Evolutionary conservation across 2,888 invertebrate species (phyloP), one percentile per base, ranked within the genome.

Genomic region (Agriopis aurantiaria): DNA sequence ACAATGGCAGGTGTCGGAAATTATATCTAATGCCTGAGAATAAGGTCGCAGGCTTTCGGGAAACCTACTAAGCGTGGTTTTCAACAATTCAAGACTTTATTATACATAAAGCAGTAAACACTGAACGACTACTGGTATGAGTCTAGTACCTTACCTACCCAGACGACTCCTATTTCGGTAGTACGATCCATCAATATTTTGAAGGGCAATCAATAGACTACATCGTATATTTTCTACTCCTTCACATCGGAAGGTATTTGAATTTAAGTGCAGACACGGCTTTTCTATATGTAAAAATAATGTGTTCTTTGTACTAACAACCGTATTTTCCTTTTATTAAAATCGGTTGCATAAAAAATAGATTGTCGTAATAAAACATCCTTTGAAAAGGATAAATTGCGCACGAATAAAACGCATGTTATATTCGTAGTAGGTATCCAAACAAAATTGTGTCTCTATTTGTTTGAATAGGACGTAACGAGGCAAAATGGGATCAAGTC

Each of bases 251-350:
- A 57, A 57, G 6, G 57, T 14, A 46, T 6, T 5, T 0, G 45
- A 23, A 45, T n/a, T 33, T n/a, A n/a, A 40, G 40, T 40, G 40
- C n/a, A 40, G 40, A 3, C 55, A n/a, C 33, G 33, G 33, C 3
- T 46, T 55, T 45, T 46, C 9, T 8, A 53, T 62, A 23, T 10
- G n/a, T 53, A 58, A 46, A 11, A 12, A 33, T 8, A 63, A 63
- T 33, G n/a, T 33, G 46, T 49, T 57, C 49, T 65, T 51, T 57
- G n/a, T 45, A 55, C n/a, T 63, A 40, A 46, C 45, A 64, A 49
- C 53, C 8, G 33, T 62, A 55, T 53, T 53, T 62, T 45, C 53
- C 33, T 52, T 61, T 43, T 61, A 61, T 52, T 51, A 61, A 51
- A 12, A 43, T 52, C 45, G 17, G n/a, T 49, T 62, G 53, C 53